phyloP scores from a whole-genome alignment of 2,113 vertebrate genomes.

The Panthera uncia region DNA sequence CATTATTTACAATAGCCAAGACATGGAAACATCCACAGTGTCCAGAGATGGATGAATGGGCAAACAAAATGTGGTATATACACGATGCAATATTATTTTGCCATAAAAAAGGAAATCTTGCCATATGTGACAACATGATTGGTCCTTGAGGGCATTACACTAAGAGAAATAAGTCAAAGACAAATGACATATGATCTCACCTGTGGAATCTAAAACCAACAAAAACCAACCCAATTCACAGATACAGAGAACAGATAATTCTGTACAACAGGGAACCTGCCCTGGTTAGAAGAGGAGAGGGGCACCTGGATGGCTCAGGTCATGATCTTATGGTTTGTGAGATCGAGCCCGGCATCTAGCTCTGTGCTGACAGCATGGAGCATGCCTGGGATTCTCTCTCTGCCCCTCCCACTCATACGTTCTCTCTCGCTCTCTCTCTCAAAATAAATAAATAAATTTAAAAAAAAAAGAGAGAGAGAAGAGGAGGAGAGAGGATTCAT shows the following conservation, averaged over 20 bases:
- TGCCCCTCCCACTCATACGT: too few relatives aligned
- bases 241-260: not conserved
- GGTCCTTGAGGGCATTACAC: not conserved
- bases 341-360: too few relatives aligned
- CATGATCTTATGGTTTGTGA: too few relatives aligned
- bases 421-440: too few relatives aligned
- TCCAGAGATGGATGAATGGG: not conserved
- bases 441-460: too few relatives aligned
- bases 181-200: not conserved
- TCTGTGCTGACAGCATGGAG: too few relatives aligned
- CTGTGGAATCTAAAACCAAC: not conserved
- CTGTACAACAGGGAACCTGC: not conserved
- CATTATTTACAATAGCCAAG: not conserved
- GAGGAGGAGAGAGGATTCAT: not conserved
- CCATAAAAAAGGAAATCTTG: not conserved
- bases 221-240: not conserved
- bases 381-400: too few relatives aligned
- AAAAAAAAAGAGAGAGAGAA: not conserved
- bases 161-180: not conserved
- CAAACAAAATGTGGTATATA: not conserved
- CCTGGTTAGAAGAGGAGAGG: not conserved
- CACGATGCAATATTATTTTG: not conserved
- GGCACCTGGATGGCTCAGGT: too few relatives aligned
- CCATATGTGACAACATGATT: not conserved
- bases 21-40: not conserved